Conservation (phyloP, 2,888 invertebrate genomes). For the Schrankia costaestrigalis region DNA sequence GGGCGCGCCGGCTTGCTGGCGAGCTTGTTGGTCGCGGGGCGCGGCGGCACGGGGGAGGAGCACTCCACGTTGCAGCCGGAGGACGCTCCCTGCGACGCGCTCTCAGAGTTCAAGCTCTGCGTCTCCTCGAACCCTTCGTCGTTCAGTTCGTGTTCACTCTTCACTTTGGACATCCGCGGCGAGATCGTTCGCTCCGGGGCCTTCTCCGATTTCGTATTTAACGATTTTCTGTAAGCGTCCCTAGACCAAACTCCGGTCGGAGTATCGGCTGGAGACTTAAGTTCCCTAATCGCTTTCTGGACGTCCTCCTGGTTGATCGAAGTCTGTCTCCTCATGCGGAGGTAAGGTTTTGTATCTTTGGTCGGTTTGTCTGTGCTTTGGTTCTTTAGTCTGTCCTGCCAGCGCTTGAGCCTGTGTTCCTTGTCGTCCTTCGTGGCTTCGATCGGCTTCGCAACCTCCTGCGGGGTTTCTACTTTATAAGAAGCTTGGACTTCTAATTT, state of each 20-base stretch:
- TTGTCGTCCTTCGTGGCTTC: conserved; percentile 74
- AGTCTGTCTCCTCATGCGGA: conserved; percentile 83
- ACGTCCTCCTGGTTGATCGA: conserved; percentile 86
- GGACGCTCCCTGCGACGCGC: conserved; percentile 91
- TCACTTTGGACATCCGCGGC: conserved; percentile 76
- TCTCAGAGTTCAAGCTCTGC: conserved; percentile 92
- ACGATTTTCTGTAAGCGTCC: conserved; percentile 64
- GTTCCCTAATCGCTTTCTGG: conserved; percentile 83
- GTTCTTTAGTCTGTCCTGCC: conserved; percentile 86
- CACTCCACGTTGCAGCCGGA: conserved; percentile 86
- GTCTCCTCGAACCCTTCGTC: conserved; percentile 96
- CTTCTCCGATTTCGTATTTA: conserved; percentile 51
- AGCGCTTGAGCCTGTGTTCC: conserved; percentile 82
- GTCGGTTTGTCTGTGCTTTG: conserved; percentile 72
- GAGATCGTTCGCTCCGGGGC: conserved; percentile 60
- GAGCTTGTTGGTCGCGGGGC: conserved; percentile 71
- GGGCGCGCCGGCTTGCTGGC: conserved; percentile 73
- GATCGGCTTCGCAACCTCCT: conserved; percentile 61
- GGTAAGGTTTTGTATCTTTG: conserved; percentile 69
- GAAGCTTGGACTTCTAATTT: conserved; percentile 77
- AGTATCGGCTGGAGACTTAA: conserved; percentile 82
- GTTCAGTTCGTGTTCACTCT: conserved; percentile 86
- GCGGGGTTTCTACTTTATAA: conserved; percentile 64
- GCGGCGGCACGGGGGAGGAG: conserved; percentile 74
- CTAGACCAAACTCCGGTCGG: conserved; percentile 82